Conservation (phyloP, 1,140 invertebrate genomes). For the Cheumatopsyche charites region DNA sequence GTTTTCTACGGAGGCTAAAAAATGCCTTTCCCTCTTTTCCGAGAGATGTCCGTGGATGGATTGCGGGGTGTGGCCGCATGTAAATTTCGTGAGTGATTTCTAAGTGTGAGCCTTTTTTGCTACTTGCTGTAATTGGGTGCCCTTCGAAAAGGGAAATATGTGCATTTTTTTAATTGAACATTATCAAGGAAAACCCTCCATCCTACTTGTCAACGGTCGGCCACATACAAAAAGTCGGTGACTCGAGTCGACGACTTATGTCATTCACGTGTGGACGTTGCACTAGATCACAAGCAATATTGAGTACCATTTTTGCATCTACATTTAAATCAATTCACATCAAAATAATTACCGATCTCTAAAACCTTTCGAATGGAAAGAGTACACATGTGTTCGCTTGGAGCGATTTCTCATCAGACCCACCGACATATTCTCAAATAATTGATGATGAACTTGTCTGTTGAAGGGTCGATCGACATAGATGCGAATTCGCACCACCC, state of each 20-base stretch:
- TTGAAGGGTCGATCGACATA: constrained; percentile 14
- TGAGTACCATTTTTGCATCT: no score
- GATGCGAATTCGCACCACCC: not conserved
- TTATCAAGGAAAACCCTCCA: no score
- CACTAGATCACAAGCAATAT: no score
- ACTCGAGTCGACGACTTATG: no score
- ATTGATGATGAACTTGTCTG: constrained; percentile 17
- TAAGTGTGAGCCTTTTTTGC: not conserved
- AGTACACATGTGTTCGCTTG: not conserved
- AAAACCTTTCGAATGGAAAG: constrained; percentile 3
- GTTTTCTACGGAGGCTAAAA: constrained; percentile 33
- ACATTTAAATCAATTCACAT: no score
- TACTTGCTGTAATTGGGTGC: no score
- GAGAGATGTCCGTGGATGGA: not conserved
- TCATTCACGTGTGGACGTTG: no score
- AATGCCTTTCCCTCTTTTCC: constrained; percentile 22
- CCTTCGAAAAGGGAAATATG: no score
- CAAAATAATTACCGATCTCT: not conserved
- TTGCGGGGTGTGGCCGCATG: constrained; percentile 35
- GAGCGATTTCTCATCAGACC: constrained; percentile 17
- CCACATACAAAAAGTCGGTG: no score
- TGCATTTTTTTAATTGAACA: no score
- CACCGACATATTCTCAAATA: constrained; percentile 17
- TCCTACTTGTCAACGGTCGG: no score
- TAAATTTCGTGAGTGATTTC: constrained; percentile 44